Evolutionary conservation across 2,113 vertebrate species (phyloP).

Genomic region (Sceloporus tristichus): DNA sequence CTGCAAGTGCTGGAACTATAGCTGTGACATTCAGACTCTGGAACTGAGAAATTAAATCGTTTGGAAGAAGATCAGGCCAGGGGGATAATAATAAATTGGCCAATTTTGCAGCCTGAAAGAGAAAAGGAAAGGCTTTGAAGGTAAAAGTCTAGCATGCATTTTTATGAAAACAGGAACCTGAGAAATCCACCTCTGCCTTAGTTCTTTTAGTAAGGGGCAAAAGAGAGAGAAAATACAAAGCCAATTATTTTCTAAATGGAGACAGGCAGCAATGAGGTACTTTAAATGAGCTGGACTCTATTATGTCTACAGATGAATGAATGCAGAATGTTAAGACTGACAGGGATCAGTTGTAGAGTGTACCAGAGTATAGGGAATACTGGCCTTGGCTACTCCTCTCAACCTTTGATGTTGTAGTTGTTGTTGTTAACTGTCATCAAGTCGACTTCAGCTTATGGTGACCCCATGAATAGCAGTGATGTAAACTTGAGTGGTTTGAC

Average conservation of each 20-base stretch:
- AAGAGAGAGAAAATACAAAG: not conserved
- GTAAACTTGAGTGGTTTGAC: no score
- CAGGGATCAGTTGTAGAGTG: no score
- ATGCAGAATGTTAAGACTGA: not conserved
- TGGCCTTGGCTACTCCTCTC: no score
- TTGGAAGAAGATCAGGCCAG: slow-evolving; percentile 43
- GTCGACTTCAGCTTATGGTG: no score
- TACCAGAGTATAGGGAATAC: no score
- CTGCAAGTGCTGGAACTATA: not conserved
- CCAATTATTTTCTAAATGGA: not conserved
- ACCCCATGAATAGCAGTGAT: no score
- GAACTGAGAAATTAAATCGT: slow-evolving; percentile 60
- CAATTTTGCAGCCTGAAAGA: not conserved
- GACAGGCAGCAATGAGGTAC: not conserved
- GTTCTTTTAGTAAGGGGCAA: not conserved
- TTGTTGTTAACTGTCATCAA: no score
- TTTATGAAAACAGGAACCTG: no score
- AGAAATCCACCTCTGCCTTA: no score
- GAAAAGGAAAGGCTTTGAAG: not conserved
- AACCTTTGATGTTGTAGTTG: no score
- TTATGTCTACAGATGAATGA: not conserved
- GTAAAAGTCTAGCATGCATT: no score
- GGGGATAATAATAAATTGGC: slow-evolving; percentile 37
- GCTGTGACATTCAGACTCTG: slow-evolving; percentile 56
- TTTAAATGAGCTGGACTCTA: not conserved